Evolutionary conservation across 2,113 vertebrate genomes (phyloP).

Genomic region (Arothron firmamentum): DNA sequence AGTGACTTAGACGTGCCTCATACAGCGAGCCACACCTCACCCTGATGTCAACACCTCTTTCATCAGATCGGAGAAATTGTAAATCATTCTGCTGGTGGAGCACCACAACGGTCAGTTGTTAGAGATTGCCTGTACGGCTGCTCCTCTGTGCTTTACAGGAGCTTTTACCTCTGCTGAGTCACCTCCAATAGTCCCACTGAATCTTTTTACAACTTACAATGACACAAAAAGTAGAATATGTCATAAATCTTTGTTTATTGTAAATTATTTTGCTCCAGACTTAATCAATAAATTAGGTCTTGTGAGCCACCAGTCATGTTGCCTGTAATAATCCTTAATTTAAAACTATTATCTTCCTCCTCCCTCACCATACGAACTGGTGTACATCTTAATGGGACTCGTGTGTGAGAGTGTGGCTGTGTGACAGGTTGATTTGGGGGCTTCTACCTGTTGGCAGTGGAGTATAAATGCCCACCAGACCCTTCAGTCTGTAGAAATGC

Average conservation of each 20-base stretch:
- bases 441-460: slow-evolving; percentile 45
- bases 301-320: slow-evolving; percentile 49
- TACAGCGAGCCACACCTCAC: slow-evolving; percentile 9
- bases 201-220: slow-evolving; percentile 51
- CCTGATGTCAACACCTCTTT: slow-evolving; percentile 11
- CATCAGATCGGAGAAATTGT: slow-evolving; percentile 33
- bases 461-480: slow-evolving; percentile 47
- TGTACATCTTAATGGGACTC: slow-evolving; percentile 29
- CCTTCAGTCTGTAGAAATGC: slow-evolving; percentile 73
- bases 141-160: slow-evolving; percentile 42
- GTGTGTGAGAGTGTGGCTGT: background rate
- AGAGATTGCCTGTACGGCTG: slow-evolving; percentile 38
- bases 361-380: slow-evolving; percentile 49
- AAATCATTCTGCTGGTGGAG: slow-evolving; percentile 29
- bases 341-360: slow-evolving; percentile 41
- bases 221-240: slow-evolving; percentile 48
- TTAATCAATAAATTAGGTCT: slow-evolving; percentile 49
- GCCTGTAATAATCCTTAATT: slow-evolving; percentile 59
- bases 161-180: slow-evolving; percentile 35
- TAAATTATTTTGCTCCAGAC: slow-evolving; percentile 70
- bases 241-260: slow-evolving; percentile 51
- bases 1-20: slow-evolving; percentile 28
- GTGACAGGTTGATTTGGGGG: slow-evolving; percentile 30
- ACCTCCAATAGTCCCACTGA: slow-evolving; percentile 48
- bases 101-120: slow-evolving; percentile 14